These are phyloP conservation scores for Drosophila rhopaloa DNA, from an alignment of 1,140 invertebrate genomes.

Conservation along the genomic window DNA sequence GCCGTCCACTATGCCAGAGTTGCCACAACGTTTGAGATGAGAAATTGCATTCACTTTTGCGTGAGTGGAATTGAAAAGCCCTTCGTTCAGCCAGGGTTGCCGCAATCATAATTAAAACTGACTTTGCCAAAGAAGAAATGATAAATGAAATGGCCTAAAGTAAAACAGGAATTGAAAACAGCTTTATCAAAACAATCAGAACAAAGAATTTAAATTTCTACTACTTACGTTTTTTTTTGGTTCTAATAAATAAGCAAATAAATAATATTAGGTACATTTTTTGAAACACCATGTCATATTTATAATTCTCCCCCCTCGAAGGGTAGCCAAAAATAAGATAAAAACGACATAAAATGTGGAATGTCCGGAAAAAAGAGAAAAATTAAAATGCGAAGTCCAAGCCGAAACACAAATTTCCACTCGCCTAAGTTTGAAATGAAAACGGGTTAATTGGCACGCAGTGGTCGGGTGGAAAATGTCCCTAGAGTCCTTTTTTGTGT, in stretches of 20 bases:
- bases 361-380: not conserved
- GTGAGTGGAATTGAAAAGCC: conserved; percentile 61
- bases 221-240: too few relatives aligned
- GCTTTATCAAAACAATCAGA: not conserved
- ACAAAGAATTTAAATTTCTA: not conserved
- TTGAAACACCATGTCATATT: too few relatives aligned
- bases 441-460: conserved; percentile 61
- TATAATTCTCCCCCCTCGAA: not conserved
- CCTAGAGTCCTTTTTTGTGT: not conserved
- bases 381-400: not conserved
- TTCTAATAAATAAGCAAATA: too few relatives aligned
- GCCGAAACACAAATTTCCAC: conserved; percentile 17
- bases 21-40: conserved; percentile 53
- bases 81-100: conserved; percentile 28
- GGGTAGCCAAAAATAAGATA: not conserved
- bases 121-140: conserved; percentile 3
- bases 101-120: conserved; percentile 34
- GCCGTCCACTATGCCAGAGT: conserved; percentile 23
- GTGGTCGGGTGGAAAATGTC: conserved; percentile 10
- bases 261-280: too few relatives aligned
- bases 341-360: not conserved
- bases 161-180: not conserved
- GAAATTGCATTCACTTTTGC: conserved; percentile 45
- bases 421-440: conserved; percentile 26
- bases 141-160: conserved; percentile 4